Evolutionary conservation across 2,797 vertebrate genomes (phyloP).

Genomic region (Amniataba percoides): DNA sequence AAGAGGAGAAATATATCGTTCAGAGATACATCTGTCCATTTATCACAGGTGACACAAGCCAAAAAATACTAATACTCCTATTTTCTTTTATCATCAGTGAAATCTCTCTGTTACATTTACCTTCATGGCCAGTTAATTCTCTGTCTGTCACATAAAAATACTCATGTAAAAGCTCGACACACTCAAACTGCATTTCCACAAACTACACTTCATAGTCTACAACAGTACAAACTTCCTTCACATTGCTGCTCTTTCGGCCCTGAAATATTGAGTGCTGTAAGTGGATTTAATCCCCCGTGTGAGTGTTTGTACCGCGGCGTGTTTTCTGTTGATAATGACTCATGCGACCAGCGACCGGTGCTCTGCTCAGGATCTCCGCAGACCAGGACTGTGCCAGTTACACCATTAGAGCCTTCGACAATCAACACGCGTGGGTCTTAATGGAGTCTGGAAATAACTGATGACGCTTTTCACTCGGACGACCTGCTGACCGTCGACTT

Average conservation of each 20-base stretch:
- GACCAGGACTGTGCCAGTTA: conserved; percentile 61
- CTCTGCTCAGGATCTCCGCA: conserved; percentile 55
- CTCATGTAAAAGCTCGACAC: background rate
- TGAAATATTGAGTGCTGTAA: conserved; percentile 31
- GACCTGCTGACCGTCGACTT: background rate
- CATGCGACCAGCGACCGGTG: conserved; percentile 16
- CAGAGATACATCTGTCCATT: conserved; percentile 4
- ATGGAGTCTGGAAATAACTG: conserved; percentile 40
- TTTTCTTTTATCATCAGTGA: conserved; percentile 4
- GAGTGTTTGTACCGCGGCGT: conserved; percentile 35
- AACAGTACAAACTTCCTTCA: conserved; percentile 15
- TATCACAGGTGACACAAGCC: conserved; percentile 13
- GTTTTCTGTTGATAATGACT: conserved; percentile 60
- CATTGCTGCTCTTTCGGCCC: conserved; percentile 20
- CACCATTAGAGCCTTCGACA: conserved; percentile 49
- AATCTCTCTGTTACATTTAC: conserved; percentile 46
- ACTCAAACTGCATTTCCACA: conserved; percentile 1
- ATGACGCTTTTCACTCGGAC: conserved; percentile 10
- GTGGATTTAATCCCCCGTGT: conserved; percentile 32
- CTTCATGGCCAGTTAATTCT: conserved; percentile 39
- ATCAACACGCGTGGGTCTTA: conserved; percentile 42
- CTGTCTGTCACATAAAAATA: conserved; percentile 15
- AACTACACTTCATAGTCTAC: background rate
- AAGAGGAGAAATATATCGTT: background rate
- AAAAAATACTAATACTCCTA: conserved; percentile 19